Evolutionary conservation across 2,113 vertebrate species (phyloP).

Genomic region (Salvator merianae): DNA sequence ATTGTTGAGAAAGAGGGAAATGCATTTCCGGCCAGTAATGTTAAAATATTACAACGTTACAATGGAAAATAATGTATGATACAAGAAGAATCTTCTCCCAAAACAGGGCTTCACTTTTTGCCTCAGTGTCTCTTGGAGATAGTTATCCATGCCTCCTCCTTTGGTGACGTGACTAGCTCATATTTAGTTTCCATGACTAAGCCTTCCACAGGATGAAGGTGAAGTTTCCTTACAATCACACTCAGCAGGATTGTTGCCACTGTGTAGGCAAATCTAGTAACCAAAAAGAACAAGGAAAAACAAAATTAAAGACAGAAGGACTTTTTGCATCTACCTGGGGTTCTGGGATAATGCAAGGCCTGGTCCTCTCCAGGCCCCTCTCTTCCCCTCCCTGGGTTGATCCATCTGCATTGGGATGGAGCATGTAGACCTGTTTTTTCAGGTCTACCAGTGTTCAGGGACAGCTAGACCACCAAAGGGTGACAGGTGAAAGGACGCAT

Average conservation of each 20-base stretch:
- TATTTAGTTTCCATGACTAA: conserved; percentile 89
- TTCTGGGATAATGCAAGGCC: too few species aligned
- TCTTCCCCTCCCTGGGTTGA: too few species aligned
- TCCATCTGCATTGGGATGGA: too few species aligned
- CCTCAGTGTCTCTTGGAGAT: conserved; percentile 80
- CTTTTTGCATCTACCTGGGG: too few species aligned
- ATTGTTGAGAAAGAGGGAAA: not conserved
- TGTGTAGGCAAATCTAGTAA: conserved; percentile 88
- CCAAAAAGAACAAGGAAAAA: conserved; percentile 22
- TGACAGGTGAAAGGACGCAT: too few species aligned
- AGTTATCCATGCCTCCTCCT: conserved; percentile 94
- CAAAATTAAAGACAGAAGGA: not conserved
- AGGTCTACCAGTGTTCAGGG: too few species aligned
- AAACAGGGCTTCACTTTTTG: not conserved
- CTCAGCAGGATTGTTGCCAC: conserved; percentile 87
- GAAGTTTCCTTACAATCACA: conserved; percentile 82
- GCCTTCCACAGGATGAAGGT: conserved; percentile 81
- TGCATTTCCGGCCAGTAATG: not conserved
- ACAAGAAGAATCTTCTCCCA: not conserved
- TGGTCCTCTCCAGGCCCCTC: too few species aligned
- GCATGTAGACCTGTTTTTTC: too few species aligned
- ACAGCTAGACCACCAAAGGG: too few species aligned
- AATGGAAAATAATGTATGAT: not conserved
- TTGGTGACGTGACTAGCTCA: conserved; percentile 90
- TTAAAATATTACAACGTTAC: not conserved